Evolutionary conservation across 2,888 invertebrate genomes (phyloP).

Genomic region (Eurytoma adleriae): DNA sequence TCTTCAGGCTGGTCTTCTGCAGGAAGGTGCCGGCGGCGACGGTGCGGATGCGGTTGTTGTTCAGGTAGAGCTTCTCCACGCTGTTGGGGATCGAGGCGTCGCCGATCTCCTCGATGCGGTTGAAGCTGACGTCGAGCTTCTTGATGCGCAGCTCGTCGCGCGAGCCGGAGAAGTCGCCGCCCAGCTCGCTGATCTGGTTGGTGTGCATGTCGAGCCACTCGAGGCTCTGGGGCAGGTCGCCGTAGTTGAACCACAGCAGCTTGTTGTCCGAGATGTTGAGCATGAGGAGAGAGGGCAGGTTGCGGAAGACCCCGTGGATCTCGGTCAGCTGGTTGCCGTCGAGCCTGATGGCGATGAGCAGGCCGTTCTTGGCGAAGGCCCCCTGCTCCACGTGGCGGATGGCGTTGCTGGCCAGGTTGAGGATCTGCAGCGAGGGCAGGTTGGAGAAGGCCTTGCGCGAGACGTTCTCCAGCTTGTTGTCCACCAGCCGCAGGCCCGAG

Average conservation of each 20-base stretch:
- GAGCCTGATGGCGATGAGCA: conserved; percentile 85
- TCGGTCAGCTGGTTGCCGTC: conserved; percentile 88
- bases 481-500: conserved; percentile 86
- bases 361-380: conserved; percentile 85
- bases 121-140: conserved; percentile 87
- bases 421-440: conserved; percentile 84
- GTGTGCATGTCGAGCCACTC: conserved; percentile 90
- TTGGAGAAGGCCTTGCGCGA: conserved; percentile 86
- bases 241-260: conserved; percentile 88
- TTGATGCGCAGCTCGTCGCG: conserved; percentile 79
- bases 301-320: conserved; percentile 87
- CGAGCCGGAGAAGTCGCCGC: conserved; percentile 81
- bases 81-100: conserved; percentile 85
- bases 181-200: conserved; percentile 86
- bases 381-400: conserved; percentile 87
- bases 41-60: conserved; percentile 84
- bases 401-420: conserved; percentile 89
- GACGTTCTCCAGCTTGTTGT: conserved; percentile 87
- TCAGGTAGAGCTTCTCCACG: conserved; percentile 84
- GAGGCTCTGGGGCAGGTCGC: conserved; percentile 85
- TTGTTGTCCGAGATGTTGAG: conserved; percentile 89
- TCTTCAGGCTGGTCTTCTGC: conserved; percentile 83
- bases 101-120: conserved; percentile 83
- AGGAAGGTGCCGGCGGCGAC: conserved; percentile 84
- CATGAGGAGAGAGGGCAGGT: conserved; percentile 86